Evolutionary conservation across 2,113 vertebrate species (phyloP).

Genomic region (Paedocypris sp.): DNA sequence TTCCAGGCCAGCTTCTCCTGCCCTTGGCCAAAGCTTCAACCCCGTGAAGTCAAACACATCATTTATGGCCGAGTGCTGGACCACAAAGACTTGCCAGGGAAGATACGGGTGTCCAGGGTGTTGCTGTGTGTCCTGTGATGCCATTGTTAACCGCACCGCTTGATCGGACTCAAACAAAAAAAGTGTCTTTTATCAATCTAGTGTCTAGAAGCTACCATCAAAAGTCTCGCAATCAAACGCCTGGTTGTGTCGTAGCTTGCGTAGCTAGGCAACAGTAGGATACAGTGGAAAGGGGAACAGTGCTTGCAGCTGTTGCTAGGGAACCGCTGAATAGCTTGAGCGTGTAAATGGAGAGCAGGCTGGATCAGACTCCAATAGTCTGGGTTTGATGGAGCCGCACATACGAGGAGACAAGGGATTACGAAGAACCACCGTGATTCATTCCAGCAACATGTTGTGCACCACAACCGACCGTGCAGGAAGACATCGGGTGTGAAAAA

Average conservation of each 20-base stretch:
- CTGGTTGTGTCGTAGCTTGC: slow-evolving; percentile 56
- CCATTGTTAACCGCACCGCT: not conserved
- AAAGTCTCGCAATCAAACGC: slow-evolving; percentile 42
- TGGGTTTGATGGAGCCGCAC: slow-evolving; percentile 61
- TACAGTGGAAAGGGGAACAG: slow-evolving; percentile 53
- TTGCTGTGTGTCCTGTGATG: not conserved
- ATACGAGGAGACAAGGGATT: slow-evolving; percentile 61
- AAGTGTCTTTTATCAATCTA: not conserved
- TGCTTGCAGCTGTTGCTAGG: slow-evolving; percentile 67
- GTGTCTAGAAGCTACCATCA: not conserved
- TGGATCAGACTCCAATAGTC: slow-evolving; percentile 65
- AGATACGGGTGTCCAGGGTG: no score
- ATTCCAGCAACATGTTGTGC: slow-evolving; percentile 52
- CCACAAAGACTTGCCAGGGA: no score
- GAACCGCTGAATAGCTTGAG: slow-evolving; percentile 64
- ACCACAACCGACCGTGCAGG: slow-evolving; percentile 55
- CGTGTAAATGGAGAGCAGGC: slow-evolving; percentile 53
- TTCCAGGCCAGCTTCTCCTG: slow-evolving; percentile 11
- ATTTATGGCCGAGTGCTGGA: no score
- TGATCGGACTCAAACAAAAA: not conserved
- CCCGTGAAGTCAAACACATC: not conserved
- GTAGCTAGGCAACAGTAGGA: slow-evolving; percentile 68
- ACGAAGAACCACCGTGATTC: slow-evolving; percentile 44
- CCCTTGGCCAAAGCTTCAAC: slow-evolving; percentile 26
- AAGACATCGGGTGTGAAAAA: slow-evolving; percentile 51